Evolutionary conservation across 2,113 vertebrate genomes (phyloP), one percentile per base, ranked within the genome.

Genomic region (Halcyon senegalensis): DNA sequence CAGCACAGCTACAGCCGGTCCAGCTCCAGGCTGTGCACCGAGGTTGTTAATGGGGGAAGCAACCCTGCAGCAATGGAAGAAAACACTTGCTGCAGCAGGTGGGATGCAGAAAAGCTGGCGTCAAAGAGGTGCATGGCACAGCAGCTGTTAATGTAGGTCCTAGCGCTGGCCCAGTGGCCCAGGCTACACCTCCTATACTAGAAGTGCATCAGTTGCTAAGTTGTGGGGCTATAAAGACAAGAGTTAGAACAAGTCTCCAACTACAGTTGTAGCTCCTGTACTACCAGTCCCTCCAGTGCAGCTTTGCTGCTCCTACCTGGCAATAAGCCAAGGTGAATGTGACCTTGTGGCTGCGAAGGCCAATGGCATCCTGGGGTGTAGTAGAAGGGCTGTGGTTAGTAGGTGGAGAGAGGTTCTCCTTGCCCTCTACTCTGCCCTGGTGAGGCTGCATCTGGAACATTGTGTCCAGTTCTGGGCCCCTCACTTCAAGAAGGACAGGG

Each of bases 21-120:
- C n/a, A 53, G 69, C 58, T 55, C 21, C 10, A 11, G 43, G 43
- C 21, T 41, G 27, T 0, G 0, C 51, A 10, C 25, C 0, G 1
- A 24, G 19, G 55, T 37, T 24, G 28, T 33, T 12, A 33, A 78
- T 4, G 9, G 41, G 25, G 39, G 68, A 89, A 68, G 17, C 11
- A 16, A 37, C 17, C 8, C n/a, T 9, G 1, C 6, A 13, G 60
- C 2, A 1, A 53, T 1, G 13, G 31, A 60, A 35, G 10, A 30
- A 67, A 67, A 43, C 3, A 2, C 27, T 58, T 10, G 5, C 43
- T 56, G 28, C 39, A 60, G 59, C 53, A 7, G 1, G 35, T 17
- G 56, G 13, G 39, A 53, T 6, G 19, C 44, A 48, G n/a, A 37
- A 37, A 31, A 55, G 39, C 21, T 12, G 30, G 12, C 35, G 33